Conservation (phyloP, 2,888 invertebrate genomes). For the Camptogramma bilineatum region DNA sequence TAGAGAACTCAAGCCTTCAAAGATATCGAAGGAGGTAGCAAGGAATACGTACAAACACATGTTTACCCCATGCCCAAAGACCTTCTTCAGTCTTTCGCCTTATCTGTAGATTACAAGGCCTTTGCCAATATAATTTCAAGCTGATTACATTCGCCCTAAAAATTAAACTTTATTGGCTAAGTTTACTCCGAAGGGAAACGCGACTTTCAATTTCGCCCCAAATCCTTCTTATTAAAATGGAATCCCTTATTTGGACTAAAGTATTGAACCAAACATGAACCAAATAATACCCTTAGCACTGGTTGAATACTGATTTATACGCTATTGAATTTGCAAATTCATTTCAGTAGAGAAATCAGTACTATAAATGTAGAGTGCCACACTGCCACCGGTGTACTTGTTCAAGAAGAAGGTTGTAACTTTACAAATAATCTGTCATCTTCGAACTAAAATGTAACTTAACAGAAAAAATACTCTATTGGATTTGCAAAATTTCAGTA, state of each 20-base stretch:
- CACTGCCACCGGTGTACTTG: too few species aligned
- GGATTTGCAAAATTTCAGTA: too few species aligned
- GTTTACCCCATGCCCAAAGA: too few species aligned
- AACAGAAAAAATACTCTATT: too few species aligned
- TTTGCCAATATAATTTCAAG: conserved; percentile 17
- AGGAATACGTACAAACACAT: too few species aligned
- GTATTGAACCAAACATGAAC: conserved; percentile 15
- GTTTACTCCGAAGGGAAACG: conserved; percentile 37
- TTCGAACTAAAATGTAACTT: too few species aligned
- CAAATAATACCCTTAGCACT: conserved; percentile 4
- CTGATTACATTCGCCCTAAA: conserved; percentile 41
- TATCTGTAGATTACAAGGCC: background rate
- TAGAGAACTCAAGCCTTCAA: too few species aligned
- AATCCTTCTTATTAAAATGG: conserved; percentile 40
- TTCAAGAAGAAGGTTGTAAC: too few species aligned
- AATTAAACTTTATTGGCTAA: conserved; percentile 40
- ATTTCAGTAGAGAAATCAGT: background rate
- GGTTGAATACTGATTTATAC: background rate
- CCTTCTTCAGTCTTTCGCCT: too few species aligned
- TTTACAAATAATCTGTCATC: too few species aligned
- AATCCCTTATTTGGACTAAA: conserved; percentile 40
- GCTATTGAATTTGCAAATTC: background rate
- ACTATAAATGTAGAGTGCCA: too few species aligned
- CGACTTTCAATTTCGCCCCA: conserved; percentile 41
- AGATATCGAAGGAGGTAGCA: too few species aligned